Conservation (phyloP, 2,113 vertebrate species). For the Brachyhypopomus gauderio region DNA sequence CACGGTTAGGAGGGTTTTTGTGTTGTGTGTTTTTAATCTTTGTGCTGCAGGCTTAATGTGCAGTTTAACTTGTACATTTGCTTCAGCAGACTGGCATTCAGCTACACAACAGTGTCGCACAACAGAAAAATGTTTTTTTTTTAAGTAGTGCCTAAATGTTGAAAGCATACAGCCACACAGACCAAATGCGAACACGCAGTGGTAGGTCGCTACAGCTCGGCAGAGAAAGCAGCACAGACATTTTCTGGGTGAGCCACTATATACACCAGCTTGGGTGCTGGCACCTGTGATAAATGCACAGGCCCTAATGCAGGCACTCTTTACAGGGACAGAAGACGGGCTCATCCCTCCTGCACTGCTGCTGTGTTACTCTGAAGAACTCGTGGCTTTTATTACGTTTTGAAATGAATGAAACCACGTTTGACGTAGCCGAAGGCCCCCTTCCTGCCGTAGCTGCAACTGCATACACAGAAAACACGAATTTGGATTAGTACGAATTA, state of each 20-base stretch:
- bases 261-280: conserved; percentile 17
- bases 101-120: not conserved
- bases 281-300: conserved; percentile 49
- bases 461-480: not conserved
- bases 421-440: not conserved
- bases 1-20: too few relatives aligned
- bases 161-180: not conserved
- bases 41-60: not conserved
- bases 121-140: too few relatives aligned
- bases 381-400: conserved; percentile 11
- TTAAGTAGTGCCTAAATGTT: too few relatives aligned
- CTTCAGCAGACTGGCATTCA: not conserved
- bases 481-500: not conserved
- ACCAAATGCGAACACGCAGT: not conserved
- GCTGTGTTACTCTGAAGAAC: not conserved
- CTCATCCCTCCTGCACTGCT: not conserved
- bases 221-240: not conserved
- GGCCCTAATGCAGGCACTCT: conserved; percentile 20
- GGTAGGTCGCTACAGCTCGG: not conserved
- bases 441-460: not conserved
- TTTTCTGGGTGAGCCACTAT: conserved; percentile 30
- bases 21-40: not conserved
- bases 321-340: conserved; percentile 17
- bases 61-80: not conserved
- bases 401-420: not conserved